These are phyloP conservation scores for Neopelma chrysocephalum DNA, from an alignment of 2,797 vertebrate species.

Conservation along the genomic window DNA sequence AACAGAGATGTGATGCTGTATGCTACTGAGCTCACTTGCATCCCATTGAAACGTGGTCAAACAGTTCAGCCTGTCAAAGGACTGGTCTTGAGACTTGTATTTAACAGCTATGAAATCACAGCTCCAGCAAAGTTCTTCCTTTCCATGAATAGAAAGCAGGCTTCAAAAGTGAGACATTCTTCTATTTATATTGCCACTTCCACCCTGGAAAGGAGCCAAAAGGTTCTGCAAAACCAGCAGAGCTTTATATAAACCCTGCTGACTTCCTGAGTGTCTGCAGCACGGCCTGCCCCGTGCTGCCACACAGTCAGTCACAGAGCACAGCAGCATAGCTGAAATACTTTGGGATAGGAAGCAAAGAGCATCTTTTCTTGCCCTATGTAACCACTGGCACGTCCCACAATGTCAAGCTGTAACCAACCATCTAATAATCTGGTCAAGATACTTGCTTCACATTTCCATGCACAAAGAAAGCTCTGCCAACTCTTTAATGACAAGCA, in stretches of 20 bases:
- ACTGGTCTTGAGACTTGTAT: background rate
- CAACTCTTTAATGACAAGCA: background rate
- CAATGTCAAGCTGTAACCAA: background rate
- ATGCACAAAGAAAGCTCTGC: background rate
- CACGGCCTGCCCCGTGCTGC: background rate
- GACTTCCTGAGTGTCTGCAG: background rate
- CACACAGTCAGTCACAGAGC: fast-evolving
- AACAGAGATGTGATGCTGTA: background rate
- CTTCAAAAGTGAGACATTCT: constrained; percentile 31
- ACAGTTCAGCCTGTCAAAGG: background rate
- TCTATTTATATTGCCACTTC: background rate
- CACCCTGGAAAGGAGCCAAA: background rate
- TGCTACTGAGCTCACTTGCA: background rate
- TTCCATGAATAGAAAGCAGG: background rate
- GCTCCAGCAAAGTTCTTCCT: background rate
- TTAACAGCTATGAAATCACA: constrained; percentile 11
- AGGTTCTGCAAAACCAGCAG: constrained; percentile 6
- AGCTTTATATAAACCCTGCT: constrained; percentile 30
- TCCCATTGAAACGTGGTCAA: background rate
- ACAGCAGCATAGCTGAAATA: background rate
- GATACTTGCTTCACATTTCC: background rate
- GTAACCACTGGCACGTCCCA: background rate
- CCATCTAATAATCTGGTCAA: background rate
- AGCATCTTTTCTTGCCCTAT: background rate
- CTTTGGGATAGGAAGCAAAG: constrained; percentile 6